These are phyloP conservation scores for Pherbina coryleti DNA, from an alignment of 2,888 invertebrate genomes.

Conservation along the genomic window DNA sequence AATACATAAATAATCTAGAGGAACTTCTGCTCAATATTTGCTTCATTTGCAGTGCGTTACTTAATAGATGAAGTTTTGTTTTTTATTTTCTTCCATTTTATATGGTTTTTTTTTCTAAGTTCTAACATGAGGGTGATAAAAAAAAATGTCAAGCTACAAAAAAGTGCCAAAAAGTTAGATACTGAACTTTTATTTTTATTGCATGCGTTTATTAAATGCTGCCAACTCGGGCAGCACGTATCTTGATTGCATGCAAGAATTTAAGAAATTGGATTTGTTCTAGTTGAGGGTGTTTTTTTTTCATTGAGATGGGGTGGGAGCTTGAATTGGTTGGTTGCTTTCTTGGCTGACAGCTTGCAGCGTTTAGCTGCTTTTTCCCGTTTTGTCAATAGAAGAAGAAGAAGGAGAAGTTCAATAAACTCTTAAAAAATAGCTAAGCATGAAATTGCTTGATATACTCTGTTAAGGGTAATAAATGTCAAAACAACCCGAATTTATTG, in stretches of 20 bases:
- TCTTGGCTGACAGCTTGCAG: too few species aligned
- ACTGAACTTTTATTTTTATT: neutral
- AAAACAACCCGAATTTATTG: constrained; percentile 2
- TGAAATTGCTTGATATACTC: neutral
- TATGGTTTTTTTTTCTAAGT: neutral
- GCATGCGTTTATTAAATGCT: neutral
- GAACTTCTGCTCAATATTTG: neutral
- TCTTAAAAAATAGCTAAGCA: neutral
- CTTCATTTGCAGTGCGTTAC: constrained; percentile 1
- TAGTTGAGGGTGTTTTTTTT: too few species aligned
- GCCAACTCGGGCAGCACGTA: constrained; percentile 23
- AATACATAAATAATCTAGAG: neutral
- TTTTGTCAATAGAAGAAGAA: too few species aligned
- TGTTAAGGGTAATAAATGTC: constrained; percentile 21
- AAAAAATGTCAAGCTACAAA: neutral
- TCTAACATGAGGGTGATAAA: neutral
- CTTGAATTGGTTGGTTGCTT: too few species aligned
- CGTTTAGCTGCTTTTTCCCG: too few species aligned
- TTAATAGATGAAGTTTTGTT: constrained; percentile 11
- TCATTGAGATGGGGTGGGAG: too few species aligned
- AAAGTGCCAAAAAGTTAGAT: neutral
- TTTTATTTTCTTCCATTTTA: neutral
- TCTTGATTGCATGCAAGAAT: constrained; percentile 34
- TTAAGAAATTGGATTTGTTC: constrained; percentile 31
- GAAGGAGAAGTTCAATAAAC: neutral